A percentile compares a stretch with the other conserved stretches of the same genome.
Evolutionary conservation across 2,888 invertebrate species (phyloP).

Genomic region (Andrena haemorrhoa): DNA sequence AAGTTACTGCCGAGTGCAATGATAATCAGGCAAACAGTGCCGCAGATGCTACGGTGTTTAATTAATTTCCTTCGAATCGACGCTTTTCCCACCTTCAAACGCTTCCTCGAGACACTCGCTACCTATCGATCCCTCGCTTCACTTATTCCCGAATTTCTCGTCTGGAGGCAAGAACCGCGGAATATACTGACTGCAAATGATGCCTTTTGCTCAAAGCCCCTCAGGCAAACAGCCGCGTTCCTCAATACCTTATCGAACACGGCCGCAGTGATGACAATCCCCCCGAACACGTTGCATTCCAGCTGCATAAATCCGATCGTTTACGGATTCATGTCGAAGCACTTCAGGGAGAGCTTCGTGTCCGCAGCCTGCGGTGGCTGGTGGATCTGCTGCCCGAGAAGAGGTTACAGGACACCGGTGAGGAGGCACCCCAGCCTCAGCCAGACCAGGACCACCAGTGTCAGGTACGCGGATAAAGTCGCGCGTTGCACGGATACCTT

Average conservation of each 20-base stretch:
- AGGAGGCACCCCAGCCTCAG: constrained; percentile 83
- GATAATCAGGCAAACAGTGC: not conserved
- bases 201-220: not conserved
- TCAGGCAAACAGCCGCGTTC: not conserved
- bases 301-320: constrained; percentile 91
- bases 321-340: constrained; percentile 91
- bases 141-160: constrained; percentile 6
- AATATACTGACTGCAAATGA: too few relatives aligned
- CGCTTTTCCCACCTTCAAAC: not conserved
- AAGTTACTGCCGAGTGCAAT: too few relatives aligned
- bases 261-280: not conserved
- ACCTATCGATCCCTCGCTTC: constrained; percentile 10
- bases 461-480: constrained; percentile 75
- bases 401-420: constrained; percentile 77
- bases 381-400: constrained; percentile 80
- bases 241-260: not conserved
- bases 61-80: constrained; percentile 16
- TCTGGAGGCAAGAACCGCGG: too few relatives aligned
- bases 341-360: constrained; percentile 88
- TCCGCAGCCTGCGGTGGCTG: constrained; percentile 85
- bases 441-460: constrained; percentile 84
- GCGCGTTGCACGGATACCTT: not conserved
- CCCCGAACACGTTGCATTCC: constrained; percentile 44
- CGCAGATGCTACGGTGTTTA: constrained; percentile 20
- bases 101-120: not conserved